Evolutionary conservation across 1,140 invertebrate species (phyloP).

Genomic region (Caerostris darwini): DNA sequence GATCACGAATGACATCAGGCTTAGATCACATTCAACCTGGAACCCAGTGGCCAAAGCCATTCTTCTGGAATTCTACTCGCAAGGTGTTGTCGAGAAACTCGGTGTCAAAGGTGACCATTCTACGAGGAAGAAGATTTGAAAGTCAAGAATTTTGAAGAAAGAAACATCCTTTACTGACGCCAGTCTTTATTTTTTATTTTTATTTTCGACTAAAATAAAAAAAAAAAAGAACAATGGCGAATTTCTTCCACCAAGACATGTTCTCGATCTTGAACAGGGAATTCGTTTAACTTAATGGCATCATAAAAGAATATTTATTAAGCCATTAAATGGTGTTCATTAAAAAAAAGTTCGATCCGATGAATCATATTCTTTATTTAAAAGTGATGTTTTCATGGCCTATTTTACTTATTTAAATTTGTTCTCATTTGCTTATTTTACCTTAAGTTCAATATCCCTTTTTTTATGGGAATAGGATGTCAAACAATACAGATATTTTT

Average conservation of each 20-base stretch:
- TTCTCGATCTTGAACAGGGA: not conserved
- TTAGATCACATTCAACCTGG: not conserved
- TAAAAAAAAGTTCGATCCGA: not conserved
- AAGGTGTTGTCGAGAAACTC: constrained; percentile 37
- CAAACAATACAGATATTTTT: not conserved
- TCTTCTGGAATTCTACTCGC: not conserved
- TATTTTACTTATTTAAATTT: not conserved
- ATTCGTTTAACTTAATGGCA: not conserved
- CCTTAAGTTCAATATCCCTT: constrained; percentile 5
- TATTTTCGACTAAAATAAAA: not conserved
- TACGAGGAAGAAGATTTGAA: not conserved
- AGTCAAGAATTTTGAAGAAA: not conserved
- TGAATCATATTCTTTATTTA: not conserved
- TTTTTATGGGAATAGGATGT: not conserved
- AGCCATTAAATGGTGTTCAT: not conserved
- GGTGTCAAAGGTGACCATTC: not conserved
- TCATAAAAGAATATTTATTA: not conserved
- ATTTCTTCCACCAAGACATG: not conserved
- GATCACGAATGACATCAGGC: not conserved
- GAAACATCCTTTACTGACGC: not conserved
- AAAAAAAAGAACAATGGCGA: not conserved
- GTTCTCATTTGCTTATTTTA: not conserved
- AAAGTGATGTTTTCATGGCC: not conserved
- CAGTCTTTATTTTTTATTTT: no score
- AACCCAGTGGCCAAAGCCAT: not conserved